Conservation (phyloP, 2,888 invertebrate genomes). For the Adineta ricciae region DNA sequence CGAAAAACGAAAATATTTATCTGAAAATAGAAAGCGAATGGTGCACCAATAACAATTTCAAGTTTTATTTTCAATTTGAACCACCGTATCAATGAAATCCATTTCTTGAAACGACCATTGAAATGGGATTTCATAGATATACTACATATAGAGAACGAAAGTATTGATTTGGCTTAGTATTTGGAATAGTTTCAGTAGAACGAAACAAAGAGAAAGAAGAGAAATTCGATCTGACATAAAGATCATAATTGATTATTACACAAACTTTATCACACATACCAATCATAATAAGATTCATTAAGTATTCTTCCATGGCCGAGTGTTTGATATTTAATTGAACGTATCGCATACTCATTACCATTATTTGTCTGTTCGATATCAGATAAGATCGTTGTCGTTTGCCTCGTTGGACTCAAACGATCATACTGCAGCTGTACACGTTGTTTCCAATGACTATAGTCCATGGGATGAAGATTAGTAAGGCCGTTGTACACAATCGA, state of each 20-base stretch:
- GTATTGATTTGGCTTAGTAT: neutral
- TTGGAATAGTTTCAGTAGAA: neutral
- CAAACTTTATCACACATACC: neutral
- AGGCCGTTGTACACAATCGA: neutral
- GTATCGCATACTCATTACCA: neutral
- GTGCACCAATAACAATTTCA: neutral
- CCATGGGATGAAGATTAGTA: neutral
- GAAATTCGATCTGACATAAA: neutral
- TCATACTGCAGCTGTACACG: neutral
- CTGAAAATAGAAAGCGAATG: neutral
- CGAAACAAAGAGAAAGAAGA: neutral
- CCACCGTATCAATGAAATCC: neutral
- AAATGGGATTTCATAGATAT: neutral
- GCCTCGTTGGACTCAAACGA: neutral
- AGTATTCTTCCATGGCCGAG: neutral
- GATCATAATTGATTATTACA: neutral
- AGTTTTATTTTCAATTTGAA: neutral
- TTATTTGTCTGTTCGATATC: neutral
- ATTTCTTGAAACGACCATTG: neutral
- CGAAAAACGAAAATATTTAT: neutral
- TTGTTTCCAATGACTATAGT: constrained; percentile 3
- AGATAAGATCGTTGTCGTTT: neutral
- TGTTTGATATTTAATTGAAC: constrained; percentile 15
- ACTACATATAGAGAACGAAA: neutral
- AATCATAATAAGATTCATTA: neutral